A percentile compares a stretch with the other conserved stretches of the same genome.
Evolutionary conservation across 1,140 invertebrate species (phyloP).

Genomic region (Drosophila navojoa): DNA sequence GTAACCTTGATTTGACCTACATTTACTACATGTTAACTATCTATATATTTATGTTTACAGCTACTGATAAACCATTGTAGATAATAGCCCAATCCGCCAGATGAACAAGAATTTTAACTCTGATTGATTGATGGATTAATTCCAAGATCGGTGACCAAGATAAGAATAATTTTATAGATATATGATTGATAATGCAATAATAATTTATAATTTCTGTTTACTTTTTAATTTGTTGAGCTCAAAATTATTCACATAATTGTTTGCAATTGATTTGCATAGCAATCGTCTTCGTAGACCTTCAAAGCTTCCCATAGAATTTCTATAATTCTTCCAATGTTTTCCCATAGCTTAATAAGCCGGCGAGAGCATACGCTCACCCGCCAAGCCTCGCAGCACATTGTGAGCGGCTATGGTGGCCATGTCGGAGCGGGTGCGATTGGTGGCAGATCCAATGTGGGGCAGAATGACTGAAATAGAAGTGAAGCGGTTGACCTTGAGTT

Average conservation of each 20-base stretch:
- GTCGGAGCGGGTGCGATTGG: conserved; percentile 88
- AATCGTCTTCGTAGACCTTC: not conserved
- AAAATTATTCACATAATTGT: conserved; percentile 24
- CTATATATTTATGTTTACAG: too few species aligned
- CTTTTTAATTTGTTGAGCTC: conserved; percentile 1
- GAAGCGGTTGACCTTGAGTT: conserved; percentile 26
- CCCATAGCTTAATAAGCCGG: conserved; percentile 79
- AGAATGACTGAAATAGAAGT: conserved; percentile 86
- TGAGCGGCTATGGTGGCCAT: conserved; percentile 92
- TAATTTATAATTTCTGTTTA: too few species aligned
- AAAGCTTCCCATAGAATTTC: not conserved
- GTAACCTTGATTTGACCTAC: too few species aligned
- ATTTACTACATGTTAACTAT: too few species aligned
- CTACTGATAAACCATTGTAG: too few species aligned
- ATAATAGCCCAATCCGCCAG: too few species aligned
- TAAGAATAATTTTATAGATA: too few species aligned
- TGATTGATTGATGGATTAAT: too few species aligned
- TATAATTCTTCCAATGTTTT: not conserved
- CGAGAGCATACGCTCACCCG: conserved; percentile 87
- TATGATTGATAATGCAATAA: too few species aligned
- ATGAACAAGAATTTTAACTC: too few species aligned
- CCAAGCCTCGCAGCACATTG: conserved; percentile 91
- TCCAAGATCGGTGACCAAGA: too few species aligned
- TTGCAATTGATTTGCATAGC: conserved; percentile 14
- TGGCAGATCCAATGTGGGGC: conserved; percentile 95